Base-by-base conservation (phyloP, 2,113 vertebrate species). In the Labrus mixtus region DNA sequence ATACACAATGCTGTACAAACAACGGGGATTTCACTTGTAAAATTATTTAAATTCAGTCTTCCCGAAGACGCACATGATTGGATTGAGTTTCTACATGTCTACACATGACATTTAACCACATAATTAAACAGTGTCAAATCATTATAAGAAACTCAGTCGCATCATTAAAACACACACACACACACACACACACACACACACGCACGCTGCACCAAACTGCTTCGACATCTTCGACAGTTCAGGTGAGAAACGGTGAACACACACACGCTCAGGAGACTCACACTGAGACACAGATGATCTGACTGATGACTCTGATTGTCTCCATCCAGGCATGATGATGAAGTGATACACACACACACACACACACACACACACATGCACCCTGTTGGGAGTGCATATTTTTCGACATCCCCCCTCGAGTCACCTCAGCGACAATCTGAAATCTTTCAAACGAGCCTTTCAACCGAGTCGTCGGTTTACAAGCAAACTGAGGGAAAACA, bases 21-120 rank as follows among this genome's bases (percentile, higher is more conserved):
- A 77, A 23, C 59, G 20, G 51, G 65, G 39, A 76, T 73, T 84
- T 73, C 58, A 87, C 79, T 77, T 85, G 80, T 75, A 78, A 68
- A 85, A 50, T 78, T 70, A 88, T 71, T 79, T 56, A 76, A 79
- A 81, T 78, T 46, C 41, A 59, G 33, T 50, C 17, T 58, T 69
- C 23, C 46, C 51, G 58, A 79, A 74, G 65, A 73, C 10, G 16
- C 36, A 48, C 51, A 57, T 72, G 74, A 78, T 60, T 56, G 72
- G 23, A 75, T 58, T 71, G 54, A 57, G 53, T 78, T 68, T 50
- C 10, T 46, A 10, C 12, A 62, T 11, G n/a, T 9, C 12, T 0
- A 72, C 41, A 67, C 41, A 50, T 66, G 84, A 74, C 61, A 66
- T 70, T 78, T 64, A 78, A 53, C 8, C 58, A 64, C 15, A 39